phyloP scores from a whole-genome alignment of 2,113 vertebrate genomes.

The Strix uralensis region DNA sequence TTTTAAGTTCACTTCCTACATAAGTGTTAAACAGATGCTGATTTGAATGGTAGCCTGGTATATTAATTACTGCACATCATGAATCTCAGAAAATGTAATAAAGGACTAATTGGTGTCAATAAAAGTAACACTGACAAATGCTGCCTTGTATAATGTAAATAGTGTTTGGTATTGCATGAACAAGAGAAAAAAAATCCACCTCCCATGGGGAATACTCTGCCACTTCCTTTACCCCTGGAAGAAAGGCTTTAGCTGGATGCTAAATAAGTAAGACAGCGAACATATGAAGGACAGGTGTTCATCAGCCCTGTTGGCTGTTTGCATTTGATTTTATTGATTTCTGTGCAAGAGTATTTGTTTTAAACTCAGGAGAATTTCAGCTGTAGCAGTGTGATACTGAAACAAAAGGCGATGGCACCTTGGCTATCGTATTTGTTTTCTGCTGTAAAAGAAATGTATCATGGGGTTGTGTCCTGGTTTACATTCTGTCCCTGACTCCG shows the following conservation, averaged over 20 bases:
- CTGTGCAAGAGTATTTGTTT: neutral
- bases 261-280: neutral
- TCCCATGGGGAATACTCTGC: neutral
- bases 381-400: neutral
- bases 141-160: neutral
- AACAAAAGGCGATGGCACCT: neutral
- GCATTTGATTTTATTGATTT: neutral
- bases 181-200: neutral
- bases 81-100: slow-evolving; percentile 5
- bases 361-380: neutral
- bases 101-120: slow-evolving; percentile 40
- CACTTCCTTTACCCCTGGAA: neutral
- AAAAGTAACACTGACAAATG: slow-evolving; percentile 22
- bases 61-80: slow-evolving; percentile 42
- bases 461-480: neutral
- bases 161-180: accelerated
- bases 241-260: neutral
- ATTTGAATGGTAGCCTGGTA: neutral
- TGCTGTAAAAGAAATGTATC: neutral
- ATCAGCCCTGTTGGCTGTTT: neutral
- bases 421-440: neutral
- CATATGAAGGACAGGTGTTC: neutral
- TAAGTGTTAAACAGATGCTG: slow-evolving; percentile 4
- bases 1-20: neutral
- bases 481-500: neutral